A percentile compares a stretch with the other conserved stretches of the same genome.
Evolutionary conservation across 2,888 invertebrate species (phyloP).

Genomic region (Blera fallax): DNA sequence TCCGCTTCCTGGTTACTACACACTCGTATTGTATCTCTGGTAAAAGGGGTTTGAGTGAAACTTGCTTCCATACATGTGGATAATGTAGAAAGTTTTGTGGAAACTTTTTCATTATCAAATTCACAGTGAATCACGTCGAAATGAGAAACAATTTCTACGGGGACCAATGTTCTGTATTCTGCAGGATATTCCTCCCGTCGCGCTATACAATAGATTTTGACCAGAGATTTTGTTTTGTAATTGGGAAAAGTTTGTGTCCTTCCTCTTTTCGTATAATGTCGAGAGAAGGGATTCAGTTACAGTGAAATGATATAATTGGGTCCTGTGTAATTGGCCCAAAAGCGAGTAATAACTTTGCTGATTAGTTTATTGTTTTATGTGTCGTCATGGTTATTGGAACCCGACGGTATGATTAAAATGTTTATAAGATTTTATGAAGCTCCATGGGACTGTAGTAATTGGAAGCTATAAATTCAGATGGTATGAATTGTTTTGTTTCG

Average conservation of each 20-base stretch:
- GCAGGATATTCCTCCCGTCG: neutral
- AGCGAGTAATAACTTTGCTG: slow-evolving; percentile 49
- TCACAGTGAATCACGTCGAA: slow-evolving; percentile 47
- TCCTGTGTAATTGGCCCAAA: slow-evolving; percentile 33
- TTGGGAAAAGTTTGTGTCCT: slow-evolving; percentile 16
- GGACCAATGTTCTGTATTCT: neutral
- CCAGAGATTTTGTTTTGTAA: slow-evolving; percentile 44
- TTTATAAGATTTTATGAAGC: neutral
- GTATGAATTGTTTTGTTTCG: neutral
- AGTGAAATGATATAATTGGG: slow-evolving; percentile 27
- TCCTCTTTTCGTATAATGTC: neutral
- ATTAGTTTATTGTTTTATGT: slow-evolving; percentile 38
- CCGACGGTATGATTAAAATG: neutral
- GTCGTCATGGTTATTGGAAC: slow-evolving; percentile 18
- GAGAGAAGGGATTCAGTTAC: neutral
- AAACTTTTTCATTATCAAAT: slow-evolving; percentile 64
- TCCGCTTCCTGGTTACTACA: neutral
- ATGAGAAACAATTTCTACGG: neutral
- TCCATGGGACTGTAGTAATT: neutral
- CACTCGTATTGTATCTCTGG: neutral
- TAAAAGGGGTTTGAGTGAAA: neutral
- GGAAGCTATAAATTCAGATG: neutral
- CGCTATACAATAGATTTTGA: neutral
- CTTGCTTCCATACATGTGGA: neutral
- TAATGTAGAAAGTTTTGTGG: slow-evolving; percentile 56